Evolutionary conservation across 1,140 invertebrate species (phyloP), one percentile per base, ranked within the genome.

Genomic region (Macrotrachela quadricornifera): DNA sequence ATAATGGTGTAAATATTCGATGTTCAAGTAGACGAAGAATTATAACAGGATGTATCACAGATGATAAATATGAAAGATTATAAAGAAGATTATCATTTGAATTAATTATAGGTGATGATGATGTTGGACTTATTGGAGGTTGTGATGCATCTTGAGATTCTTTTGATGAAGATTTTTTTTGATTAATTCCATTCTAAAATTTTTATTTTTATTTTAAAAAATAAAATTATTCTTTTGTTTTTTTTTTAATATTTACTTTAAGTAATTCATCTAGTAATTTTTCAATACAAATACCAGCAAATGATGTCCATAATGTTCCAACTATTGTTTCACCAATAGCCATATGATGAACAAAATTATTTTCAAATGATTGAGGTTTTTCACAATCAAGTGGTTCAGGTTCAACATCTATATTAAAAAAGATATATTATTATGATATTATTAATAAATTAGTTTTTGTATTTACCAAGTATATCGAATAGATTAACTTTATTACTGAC

Each of bases 11-110:
- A 58, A 73, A 73, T 16, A 78, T 64, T 46, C 76, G 69, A 61
- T 79, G 77, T 46, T 76, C 70, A 17, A 78, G 64, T 6, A 79
- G 65, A 11, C 77, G 64, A 13, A 79, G 60, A 11, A 78, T 64
- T 14, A 79, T 75, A 8, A 78, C 63, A 0, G 77, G 77, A 59
- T 75, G 74, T 36, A 78, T 65, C 14, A 76, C 62, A 51, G 73
- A 66, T 1, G 76, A 74, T 43, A 76, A 69, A 50, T 68, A 70
- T 4, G 68, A 61, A 43, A 74, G 59, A 52, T 57, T 49, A 38
- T 18, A 54, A 8, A 36, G 10, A 10, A 54, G 36, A 46, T 54
- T 44, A 30, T 43, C 30, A 1, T 10, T 38, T 30, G 21, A 30
- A 30, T 30, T 30, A 4, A 30, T 30, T 4, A 30, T 30, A 30